Evolutionary conservation across 2,113 vertebrate species (phyloP), one percentile per base, ranked within the genome.

Genomic region (Chaetodon auriga): DNA sequence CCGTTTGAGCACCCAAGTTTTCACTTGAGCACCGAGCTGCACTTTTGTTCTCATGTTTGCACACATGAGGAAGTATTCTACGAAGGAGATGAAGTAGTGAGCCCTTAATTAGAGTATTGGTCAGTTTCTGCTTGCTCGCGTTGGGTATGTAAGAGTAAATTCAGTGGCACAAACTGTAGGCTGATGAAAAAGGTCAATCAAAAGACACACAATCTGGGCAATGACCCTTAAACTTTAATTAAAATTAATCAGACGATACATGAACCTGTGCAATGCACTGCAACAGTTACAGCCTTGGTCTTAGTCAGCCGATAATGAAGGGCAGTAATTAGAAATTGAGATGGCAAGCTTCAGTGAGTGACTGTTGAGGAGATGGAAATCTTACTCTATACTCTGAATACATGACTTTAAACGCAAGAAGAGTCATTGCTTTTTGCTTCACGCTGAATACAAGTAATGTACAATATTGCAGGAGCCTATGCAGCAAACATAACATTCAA

Each of bases 271-370:
- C 7, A 49, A 13, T 69, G 63, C 55, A 75, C 55, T 41, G 76
- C 51, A 45, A n/a, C 49, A 0, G 8, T 54, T 69, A 36, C n/a
- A 62, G 23, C 61, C 13, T 48, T 14, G 21, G 62, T 38, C 76
- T 53, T 30, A 73, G 16, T 82, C 70, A 54, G 54, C 14, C 0
- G 23, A 43, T 80, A 58, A 68, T 55, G 6, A 35, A 79, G 45
- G 51, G 23, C 54, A 23, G 9, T 82, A 76, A 81, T 65, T 77
- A 78, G 51, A 78, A 69, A 54, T 16, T 73, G 8, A 63, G 71
- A 80, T 65, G 23, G 54, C 65, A 57, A 58, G 36, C 55, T 55
- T 80, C 6, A 74, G 21, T 76, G 30, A 61, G 45, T 72, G 11
- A 48, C 49, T 58, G 10, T 68, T 51, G n/a, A 73, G 72, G n/a